These are phyloP conservation scores for Semaprochilodus insignis DNA, from an alignment of 2,797 vertebrate species.

Conservation along the genomic window DNA sequence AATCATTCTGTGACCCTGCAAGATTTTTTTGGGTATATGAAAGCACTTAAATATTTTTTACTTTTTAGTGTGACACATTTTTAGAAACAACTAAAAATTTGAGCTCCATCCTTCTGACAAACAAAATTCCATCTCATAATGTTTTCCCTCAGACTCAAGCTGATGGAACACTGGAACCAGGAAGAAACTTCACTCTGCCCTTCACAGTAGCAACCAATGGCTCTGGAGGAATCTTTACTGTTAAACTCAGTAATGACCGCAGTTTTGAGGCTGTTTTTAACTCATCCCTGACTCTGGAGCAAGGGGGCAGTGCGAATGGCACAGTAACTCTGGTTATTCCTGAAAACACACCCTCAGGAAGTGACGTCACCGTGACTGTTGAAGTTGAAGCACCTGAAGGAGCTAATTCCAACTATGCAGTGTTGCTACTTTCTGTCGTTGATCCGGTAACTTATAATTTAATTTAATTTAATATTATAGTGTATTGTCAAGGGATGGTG, in stretches of 20 bases:
- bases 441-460: slow-evolving; percentile 64
- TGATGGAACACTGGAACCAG: slow-evolving; percentile 65
- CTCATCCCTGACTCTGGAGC: slow-evolving; percentile 17
- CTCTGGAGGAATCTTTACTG: slow-evolving; percentile 50
- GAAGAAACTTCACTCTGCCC: slow-evolving; percentile 61
- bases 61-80: no score
- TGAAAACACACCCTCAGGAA: slow-evolving; percentile 63
- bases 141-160: slow-evolving; percentile 54
- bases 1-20: no score
- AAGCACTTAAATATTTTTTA: no score
- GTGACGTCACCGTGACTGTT: slow-evolving; percentile 73
- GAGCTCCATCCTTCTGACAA: not conserved
- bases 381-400: slow-evolving; percentile 60
- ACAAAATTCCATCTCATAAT: not conserved
- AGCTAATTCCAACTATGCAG: slow-evolving; percentile 69
- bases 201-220: slow-evolving; percentile 62
- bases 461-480: not conserved
- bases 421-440: slow-evolving; percentile 68
- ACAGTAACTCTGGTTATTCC: slow-evolving; percentile 62
- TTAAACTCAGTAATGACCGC: slow-evolving; percentile 68
- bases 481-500: not conserved
- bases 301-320: slow-evolving; percentile 55
- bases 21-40: no score
- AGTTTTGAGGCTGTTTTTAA: slow-evolving; percentile 51
- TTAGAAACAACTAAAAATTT: no score